Evolutionary conservation across 2,888 invertebrate genomes (phyloP).

Genomic region (Malthinus flaveolus): DNA sequence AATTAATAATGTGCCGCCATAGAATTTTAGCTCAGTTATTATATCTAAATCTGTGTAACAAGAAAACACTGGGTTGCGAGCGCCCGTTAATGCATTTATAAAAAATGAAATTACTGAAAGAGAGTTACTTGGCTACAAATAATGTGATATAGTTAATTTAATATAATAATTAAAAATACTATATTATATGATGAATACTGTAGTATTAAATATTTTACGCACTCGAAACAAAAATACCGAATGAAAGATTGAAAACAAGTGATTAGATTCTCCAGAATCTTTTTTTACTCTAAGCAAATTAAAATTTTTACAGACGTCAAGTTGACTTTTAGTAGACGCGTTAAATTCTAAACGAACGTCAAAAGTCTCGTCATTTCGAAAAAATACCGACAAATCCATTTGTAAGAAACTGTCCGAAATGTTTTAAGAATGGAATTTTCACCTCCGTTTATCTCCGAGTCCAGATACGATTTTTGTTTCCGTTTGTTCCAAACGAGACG

Average conservation of each 20-base stretch:
- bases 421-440: no score
- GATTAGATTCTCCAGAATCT: no score
- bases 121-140: slow-evolving; percentile 22
- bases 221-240: not conserved
- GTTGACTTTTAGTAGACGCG: no score
- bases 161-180: slow-evolving; percentile 8
- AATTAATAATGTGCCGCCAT: slow-evolving; percentile 16
- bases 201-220: slow-evolving; percentile 7
- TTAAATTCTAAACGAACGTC: no score
- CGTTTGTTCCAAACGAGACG: no score
- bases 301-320: no score
- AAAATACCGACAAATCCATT: no score
- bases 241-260: not conserved
- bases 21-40: slow-evolving; percentile 11
- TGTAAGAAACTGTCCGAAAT: no score
- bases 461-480: no score
- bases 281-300: no score
- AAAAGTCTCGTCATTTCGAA: no score
- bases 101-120: slow-evolving; percentile 15
- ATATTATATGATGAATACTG: slow-evolving; percentile 7
- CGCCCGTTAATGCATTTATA: slow-evolving; percentile 2
- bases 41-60: slow-evolving; percentile 10
- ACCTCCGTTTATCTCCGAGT: no score
- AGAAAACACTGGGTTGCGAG: not conserved
- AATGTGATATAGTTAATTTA: slow-evolving; percentile 38